A percentile compares a stretch with the other conserved stretches of the same genome.
Conservation (phyloP, 2,888 invertebrate genomes). For the Melipona bicolor region DNA sequence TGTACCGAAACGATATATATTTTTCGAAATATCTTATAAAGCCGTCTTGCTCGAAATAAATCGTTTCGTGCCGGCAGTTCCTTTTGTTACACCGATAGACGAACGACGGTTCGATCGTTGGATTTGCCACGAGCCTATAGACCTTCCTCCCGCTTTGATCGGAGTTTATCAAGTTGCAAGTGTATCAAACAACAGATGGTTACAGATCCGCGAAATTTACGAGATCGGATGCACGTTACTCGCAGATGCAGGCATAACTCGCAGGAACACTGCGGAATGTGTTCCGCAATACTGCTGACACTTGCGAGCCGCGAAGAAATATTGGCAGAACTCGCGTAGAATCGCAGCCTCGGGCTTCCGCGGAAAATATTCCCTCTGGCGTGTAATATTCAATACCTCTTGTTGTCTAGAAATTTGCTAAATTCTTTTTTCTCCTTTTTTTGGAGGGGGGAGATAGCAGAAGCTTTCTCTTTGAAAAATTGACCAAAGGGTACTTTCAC, state of each 20-base stretch:
- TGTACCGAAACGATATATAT: background rate
- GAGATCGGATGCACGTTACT: constrained; percentile 2
- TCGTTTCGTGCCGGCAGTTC: background rate
- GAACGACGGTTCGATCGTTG: background rate
- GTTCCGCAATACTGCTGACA: constrained; percentile 44
- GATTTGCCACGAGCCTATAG: background rate
- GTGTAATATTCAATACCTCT: background rate
- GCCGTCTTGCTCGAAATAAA: background rate
- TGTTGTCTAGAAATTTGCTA: background rate
- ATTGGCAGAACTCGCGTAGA: constrained; percentile 34
- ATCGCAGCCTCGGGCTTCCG: background rate
- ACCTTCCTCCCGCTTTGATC: background rate
- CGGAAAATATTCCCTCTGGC: background rate
- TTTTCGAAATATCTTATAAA: background rate
- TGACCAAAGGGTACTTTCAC: too few relatives aligned
- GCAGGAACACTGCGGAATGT: constrained; percentile 26
- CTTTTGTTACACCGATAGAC: background rate
- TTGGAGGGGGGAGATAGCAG: too few relatives aligned
- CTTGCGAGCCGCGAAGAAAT: constrained; percentile 42
- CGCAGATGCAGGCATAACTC: constrained; percentile 33
- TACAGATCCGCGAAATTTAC: constrained; percentile 44
- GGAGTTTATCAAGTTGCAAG: constrained; percentile 20
- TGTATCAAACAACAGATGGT: constrained; percentile 42
- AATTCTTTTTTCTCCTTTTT: too few relatives aligned
- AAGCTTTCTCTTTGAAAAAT: too few relatives aligned